phyloP scores from a whole-genome alignment of 2,888 invertebrate species.

The Drosophila stalkeri region DNA sequence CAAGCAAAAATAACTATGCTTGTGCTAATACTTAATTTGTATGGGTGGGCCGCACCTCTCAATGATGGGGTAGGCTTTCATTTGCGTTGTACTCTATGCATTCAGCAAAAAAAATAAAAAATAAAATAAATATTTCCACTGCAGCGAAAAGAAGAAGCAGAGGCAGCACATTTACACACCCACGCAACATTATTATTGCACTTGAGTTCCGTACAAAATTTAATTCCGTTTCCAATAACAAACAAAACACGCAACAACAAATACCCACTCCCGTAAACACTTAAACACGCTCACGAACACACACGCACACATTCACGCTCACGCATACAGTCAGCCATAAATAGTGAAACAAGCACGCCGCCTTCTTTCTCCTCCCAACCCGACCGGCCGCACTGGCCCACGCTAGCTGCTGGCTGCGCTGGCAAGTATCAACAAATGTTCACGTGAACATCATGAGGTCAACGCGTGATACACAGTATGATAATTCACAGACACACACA shows the following conservation, averaged over 20 bases:
- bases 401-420: conserved; percentile 23
- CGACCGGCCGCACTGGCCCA: conserved; percentile 14
- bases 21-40: conserved; percentile 11
- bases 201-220: conserved; percentile 69
- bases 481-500: conserved; percentile 83
- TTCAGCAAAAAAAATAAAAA: conserved; percentile 12
- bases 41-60: conserved; percentile 44
- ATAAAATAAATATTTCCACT: conserved; percentile 16
- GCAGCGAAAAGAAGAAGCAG: conserved; percentile 14
- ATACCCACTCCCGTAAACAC: conserved; percentile 40
- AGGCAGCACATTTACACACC: conserved; percentile 55
- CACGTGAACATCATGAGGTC: conserved; percentile 91
- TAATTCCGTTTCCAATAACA: conserved; percentile 74
- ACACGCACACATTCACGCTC: conserved; percentile 19
- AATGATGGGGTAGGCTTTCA: conserved; percentile 35
- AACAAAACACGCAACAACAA: conserved; percentile 58
- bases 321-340: conserved; percentile 26
- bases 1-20: not conserved
- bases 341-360: conserved; percentile 64
- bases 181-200: conserved; percentile 51
- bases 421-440: conserved; percentile 83
- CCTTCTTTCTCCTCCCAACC: conserved; percentile 42
- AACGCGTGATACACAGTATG: conserved; percentile 88
- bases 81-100: conserved; percentile 54
- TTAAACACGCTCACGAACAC: conserved; percentile 18